Evolutionary conservation across 1,140 invertebrate species (phyloP), one percentile per base, ranked within the genome.

Genomic region (Acyrthosiphon pisum): DNA sequence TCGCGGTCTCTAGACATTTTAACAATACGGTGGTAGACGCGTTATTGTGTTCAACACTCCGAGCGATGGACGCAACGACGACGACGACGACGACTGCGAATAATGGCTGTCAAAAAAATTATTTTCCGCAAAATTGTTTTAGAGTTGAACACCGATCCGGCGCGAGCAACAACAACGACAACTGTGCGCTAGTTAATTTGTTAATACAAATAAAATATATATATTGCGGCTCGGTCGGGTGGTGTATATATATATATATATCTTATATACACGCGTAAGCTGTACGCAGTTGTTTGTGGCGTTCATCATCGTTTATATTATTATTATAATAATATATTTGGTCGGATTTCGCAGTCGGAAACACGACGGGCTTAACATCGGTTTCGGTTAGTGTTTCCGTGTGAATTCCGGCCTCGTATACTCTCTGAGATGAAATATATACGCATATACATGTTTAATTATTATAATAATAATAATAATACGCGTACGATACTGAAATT

Each of bases 51-150:
- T n/a, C n/a, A n/a, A n/a, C 60, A 76, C n/a, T 0, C 30, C 60
- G 60, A 76, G 60, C n/a, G n/a, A 76, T 3, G 30, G 60, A 18
- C 30, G 14, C 6, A 14, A 18, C 14, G 11, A 68, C 56, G 60
- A 68, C 14, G 60, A 68, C 60, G 9, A 60, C 56, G 60, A 68
- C 14, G 60, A 76, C 60, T 18, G 60, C n/a, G 11, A 76, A 76
- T 76, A 76, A 76, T 76, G 60, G 60, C 60, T 76, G 60, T 76
- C 30, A 76, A 76, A 76, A 76, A 76, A 76, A 76, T n/a, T n/a
- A 76, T 76, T 76, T 20, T 76, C 60, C 14, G 60, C 30, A 76
- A 76, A 76, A 76, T 76, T 76, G 30, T 76, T 76, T 76, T 76
- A 6, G n/a, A 76, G 60, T 76, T 76, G n/a, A n/a, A 76, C 11